These are phyloP conservation scores for Aythya fuligula DNA, from an alignment of 2,797 vertebrate genomes.

Conservation along the genomic window DNA sequence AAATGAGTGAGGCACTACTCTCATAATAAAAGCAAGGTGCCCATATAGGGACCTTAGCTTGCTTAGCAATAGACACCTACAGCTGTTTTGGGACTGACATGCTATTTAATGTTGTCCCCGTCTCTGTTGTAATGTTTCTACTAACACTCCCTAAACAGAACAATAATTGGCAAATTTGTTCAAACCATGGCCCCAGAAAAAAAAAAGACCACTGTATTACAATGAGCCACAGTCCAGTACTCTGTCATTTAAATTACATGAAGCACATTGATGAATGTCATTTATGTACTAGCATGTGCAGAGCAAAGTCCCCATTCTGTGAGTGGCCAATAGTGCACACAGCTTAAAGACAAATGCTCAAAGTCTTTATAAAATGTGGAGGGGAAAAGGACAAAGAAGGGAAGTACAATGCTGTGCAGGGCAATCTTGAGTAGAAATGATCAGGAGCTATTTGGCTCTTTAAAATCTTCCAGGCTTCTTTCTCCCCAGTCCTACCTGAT, in stretches of 20 bases:
- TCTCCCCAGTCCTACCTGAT: background rate
- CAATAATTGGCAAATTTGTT: background rate
- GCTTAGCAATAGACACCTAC: background rate
- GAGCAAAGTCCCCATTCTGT: background rate
- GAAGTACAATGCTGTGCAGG: background rate
- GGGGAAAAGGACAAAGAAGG: background rate
- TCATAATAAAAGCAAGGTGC: background rate
- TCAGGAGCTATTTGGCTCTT: background rate
- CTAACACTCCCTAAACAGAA: background rate
- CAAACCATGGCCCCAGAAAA: background rate
- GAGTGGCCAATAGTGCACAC: background rate
- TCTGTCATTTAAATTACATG: background rate
- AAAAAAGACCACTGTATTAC: background rate
- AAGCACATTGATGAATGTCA: background rate
- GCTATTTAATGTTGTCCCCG: background rate
- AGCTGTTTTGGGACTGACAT: background rate
- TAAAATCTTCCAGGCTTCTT: background rate
- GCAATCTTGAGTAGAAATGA: background rate
- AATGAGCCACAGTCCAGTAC: background rate
- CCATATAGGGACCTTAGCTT: background rate
- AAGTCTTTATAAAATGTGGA: background rate
- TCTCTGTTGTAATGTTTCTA: background rate
- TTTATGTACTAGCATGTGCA: background rate
- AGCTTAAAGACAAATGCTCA: background rate
- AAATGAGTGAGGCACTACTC: accelerated